These are phyloP conservation scores for Drosophila trichaetosa DNA, from an alignment of 2,888 invertebrate species.

Conservation along the genomic window DNA sequence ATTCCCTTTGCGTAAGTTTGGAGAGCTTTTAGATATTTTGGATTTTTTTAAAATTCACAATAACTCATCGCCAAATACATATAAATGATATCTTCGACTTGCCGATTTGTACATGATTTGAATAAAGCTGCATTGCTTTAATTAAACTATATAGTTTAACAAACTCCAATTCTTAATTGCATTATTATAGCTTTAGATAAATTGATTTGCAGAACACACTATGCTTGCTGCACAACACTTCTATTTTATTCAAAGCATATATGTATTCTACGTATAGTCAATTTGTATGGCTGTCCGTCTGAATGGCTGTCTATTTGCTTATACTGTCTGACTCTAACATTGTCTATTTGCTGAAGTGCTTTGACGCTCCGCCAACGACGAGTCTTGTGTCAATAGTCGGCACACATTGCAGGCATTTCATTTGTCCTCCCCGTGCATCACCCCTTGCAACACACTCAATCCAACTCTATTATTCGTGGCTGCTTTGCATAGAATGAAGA, in stretches of 20 bases:
- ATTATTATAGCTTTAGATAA: slow-evolving; percentile 22
- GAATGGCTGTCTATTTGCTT: neutral
- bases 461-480: slow-evolving; percentile 20
- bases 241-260: slow-evolving; percentile 7
- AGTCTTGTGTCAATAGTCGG: slow-evolving; percentile 77
- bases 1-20: neutral
- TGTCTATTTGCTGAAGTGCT: slow-evolving; percentile 74
- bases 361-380: slow-evolving; percentile 58
- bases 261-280: neutral
- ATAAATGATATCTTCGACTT: neutral
- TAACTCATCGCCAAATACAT: no score
- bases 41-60: neutral
- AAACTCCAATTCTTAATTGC: no score
- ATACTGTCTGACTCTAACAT: slow-evolving; percentile 39
- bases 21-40: neutral
- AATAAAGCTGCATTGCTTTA: neutral
- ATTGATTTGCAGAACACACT: slow-evolving; percentile 35
- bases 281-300: neutral
- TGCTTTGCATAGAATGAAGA: slow-evolving; percentile 73
- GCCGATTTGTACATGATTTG: neutral
- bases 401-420: slow-evolving; percentile 61
- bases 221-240: neutral
- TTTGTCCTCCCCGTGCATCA: neutral
- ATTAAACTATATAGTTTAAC: neutral
- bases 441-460: neutral